Percentiles rank a stretch among this genome's conserved stretches.
phyloP scores from a whole-genome alignment of 2,888 invertebrate genomes.

The Anarsia innoxiella region DNA sequence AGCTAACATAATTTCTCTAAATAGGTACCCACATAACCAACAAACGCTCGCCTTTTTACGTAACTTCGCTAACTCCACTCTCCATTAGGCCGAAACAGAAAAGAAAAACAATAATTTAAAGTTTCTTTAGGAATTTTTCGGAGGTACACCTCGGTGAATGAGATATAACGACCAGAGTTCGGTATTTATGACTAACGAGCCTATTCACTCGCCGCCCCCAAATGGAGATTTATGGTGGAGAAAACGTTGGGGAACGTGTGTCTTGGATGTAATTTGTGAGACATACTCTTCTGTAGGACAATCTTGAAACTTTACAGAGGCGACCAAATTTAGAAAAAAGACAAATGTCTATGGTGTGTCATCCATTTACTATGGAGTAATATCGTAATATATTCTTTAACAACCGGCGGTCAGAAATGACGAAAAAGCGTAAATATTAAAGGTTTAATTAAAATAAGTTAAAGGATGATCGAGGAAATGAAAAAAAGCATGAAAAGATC shows the following conservation, averaged over 20 bases:
- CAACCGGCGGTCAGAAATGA: too few relatives aligned
- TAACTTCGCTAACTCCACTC: neutral
- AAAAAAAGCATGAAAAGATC: too few relatives aligned
- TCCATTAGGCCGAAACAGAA: neutral
- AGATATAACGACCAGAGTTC: constrained; percentile 3
- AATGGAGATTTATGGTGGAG: constrained; percentile 3
- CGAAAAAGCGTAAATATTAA: too few relatives aligned
- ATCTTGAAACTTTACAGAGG: too few relatives aligned
- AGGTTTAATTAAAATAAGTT: too few relatives aligned
- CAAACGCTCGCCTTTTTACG: neutral
- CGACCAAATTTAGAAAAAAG: too few relatives aligned
- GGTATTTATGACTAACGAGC: constrained; percentile 6
- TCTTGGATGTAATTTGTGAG: too few relatives aligned
- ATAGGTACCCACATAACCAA: neutral
- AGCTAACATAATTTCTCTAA: neutral
- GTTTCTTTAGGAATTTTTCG: constrained; percentile 2
- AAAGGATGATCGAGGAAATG: too few relatives aligned
- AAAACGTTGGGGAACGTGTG: constrained; percentile 2
- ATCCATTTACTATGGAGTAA: too few relatives aligned
- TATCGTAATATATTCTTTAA: too few relatives aligned
- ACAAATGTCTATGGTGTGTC: too few relatives aligned
- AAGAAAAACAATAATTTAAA: constrained; percentile 7
- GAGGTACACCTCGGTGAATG: neutral
- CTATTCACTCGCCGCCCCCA: neutral
- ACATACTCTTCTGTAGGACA: too few relatives aligned